phyloP scores from a whole-genome alignment of 2,797 vertebrate species.

The Enteromius thamalakanensis region DNA sequence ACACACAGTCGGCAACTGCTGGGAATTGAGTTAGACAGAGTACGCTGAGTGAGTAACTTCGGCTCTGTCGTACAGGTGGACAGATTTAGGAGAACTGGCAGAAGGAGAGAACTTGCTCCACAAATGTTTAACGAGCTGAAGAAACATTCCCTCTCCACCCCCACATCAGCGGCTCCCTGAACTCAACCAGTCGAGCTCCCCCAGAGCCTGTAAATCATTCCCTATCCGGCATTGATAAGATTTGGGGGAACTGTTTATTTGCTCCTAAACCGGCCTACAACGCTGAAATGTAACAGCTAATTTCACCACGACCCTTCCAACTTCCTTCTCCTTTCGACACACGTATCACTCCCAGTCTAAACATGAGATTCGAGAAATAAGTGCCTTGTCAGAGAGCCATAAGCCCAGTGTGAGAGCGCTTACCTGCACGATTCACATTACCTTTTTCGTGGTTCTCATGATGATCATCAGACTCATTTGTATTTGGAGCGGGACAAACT shows the following conservation, averaged over 20 bases:
- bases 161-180: conserved; percentile 49
- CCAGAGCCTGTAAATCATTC: conserved; percentile 60
- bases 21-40: conserved; percentile 39
- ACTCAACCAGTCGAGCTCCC: conserved; percentile 56
- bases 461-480: conserved; percentile 47
- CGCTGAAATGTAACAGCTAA: conserved; percentile 23
- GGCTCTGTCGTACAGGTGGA: conserved; percentile 56
- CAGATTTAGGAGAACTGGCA: conserved; percentile 61
- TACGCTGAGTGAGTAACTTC: conserved; percentile 54
- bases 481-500: conserved; percentile 47
- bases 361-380: conserved; percentile 41
- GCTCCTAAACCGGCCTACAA: conserved; percentile 1
- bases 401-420: conserved; percentile 10
- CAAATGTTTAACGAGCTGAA: conserved; percentile 65
- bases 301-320: conserved; percentile 28
- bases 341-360: conserved; percentile 48
- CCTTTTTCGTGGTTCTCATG: conserved; percentile 7
- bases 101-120: conserved; percentile 48
- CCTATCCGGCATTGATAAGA: conserved; percentile 42
- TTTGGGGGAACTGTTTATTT: conserved; percentile 44
- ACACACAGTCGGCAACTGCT: conserved; percentile 10
- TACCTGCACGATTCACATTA: conserved; percentile 5
- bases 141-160: conserved; percentile 55
- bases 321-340: conserved; percentile 39
- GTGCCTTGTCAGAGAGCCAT: conserved; percentile 29